These are phyloP conservation scores for Idaea straminata DNA, from an alignment of 2,888 invertebrate species.

Conservation along the genomic window DNA sequence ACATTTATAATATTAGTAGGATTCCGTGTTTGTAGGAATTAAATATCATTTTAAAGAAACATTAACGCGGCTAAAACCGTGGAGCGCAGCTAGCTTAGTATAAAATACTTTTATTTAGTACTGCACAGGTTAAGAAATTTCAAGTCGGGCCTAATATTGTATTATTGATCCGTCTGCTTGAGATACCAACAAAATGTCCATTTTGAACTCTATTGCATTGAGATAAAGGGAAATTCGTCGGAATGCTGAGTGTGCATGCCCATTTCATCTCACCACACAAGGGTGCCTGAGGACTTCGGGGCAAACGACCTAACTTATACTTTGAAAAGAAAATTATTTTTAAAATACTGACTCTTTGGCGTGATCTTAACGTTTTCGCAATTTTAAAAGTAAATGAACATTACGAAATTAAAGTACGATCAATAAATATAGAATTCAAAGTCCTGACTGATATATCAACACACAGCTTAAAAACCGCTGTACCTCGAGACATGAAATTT, in stretches of 20 bases:
- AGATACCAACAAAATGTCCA: slow-evolving; percentile 14
- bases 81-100: not conserved
- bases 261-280: slow-evolving; percentile 13
- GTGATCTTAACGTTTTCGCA: not conserved
- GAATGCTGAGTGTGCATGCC: slow-evolving; percentile 20
- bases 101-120: not conserved
- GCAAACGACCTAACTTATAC: slow-evolving; percentile 10
- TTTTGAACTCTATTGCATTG: slow-evolving; percentile 16
- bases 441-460: no score
- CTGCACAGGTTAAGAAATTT: slow-evolving; percentile 8
- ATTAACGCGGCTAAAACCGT: not conserved
- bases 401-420: not conserved
- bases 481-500: no score
- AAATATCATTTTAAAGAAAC: no score
- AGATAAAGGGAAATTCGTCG: slow-evolving; percentile 15
- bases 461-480: no score
- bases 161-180: slow-evolving; percentile 17
- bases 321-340: not conserved
- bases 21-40: no score
- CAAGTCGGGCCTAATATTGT: slow-evolving; percentile 7
- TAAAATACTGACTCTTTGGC: not conserved
- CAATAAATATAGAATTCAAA: no score
- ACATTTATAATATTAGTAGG: no score
- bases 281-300: slow-evolving; percentile 10
- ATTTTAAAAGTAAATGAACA: not conserved